A percentile compares a stretch with the other conserved stretches of the same genome.
These are phyloP conservation scores for Erynnis tages DNA, from an alignment of 2,888 invertebrate species.

Conservation along the genomic window DNA sequence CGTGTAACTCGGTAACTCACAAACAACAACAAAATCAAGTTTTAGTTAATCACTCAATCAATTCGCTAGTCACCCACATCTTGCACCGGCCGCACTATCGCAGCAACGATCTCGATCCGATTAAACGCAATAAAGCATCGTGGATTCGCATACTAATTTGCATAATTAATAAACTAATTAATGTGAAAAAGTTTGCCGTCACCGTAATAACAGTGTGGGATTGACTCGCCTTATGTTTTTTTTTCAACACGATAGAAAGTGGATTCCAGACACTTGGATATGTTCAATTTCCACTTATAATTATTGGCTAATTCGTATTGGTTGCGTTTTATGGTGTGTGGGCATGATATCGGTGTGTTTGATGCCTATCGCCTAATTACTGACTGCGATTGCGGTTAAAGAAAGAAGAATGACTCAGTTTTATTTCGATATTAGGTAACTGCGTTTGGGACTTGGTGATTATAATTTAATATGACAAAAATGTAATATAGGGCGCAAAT, in stretches of 20 bases:
- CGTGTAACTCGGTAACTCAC: too few species aligned
- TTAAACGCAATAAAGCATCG: conserved; percentile 71
- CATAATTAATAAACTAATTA: conserved; percentile 79
- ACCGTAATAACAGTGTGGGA: conserved; percentile 49
- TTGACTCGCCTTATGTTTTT: conserved; percentile 17
- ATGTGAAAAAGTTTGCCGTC: conserved; percentile 47
- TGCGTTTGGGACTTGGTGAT: not conserved
- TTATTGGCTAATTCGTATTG: conserved; percentile 25
- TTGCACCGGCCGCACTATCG: conserved; percentile 37
- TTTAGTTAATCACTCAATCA: not conserved
- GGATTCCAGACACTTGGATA: conserved; percentile 19
- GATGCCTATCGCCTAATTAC: conserved; percentile 24
- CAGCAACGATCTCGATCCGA: conserved; percentile 60
- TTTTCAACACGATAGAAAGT: conserved; percentile 20
- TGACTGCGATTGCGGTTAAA: conserved; percentile 3
- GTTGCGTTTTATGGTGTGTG: conserved; percentile 23
- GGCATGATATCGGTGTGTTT: conserved; percentile 17
- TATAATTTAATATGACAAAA: too few species aligned
- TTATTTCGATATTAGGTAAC: not conserved
- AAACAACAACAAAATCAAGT: too few species aligned
- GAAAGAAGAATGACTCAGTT: not conserved
- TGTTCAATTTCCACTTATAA: conserved; percentile 21
- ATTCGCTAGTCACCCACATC: conserved; percentile 36
- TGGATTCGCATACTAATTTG: conserved; percentile 73
- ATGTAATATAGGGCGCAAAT: too few species aligned